Base-by-base conservation (phyloP, 2,113 vertebrate species). In the Potamarius usumacintae region DNA sequence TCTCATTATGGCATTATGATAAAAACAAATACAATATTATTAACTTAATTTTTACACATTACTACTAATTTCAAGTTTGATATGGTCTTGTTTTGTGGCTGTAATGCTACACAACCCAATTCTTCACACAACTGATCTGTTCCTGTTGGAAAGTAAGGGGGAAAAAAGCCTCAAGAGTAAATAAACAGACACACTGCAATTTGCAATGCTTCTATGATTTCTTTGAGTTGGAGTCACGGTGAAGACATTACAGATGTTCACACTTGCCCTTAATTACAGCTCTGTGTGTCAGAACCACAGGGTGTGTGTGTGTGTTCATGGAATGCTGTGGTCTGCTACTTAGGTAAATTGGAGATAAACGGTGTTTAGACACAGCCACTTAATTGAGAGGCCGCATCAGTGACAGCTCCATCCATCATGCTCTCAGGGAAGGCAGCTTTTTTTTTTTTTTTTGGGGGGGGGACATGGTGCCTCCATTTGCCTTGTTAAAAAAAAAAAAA, bases 321-420 rank as follows among this genome's bases (percentile, higher is more conserved):
- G 86, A 81, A 77, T 82, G 88, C 48, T 88, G 91, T 57, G 90
- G 90, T 92, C 84, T 88, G 89, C 88, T 91, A 87, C 91, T 78
- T 85, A 88, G 67, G 63, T 86, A 88, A 90, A 89, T 69, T 90
- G 87, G 83, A 92, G 90, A 82, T 88, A 79, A 88, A 86, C 83
- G 84, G 77, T 89, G 89, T 92, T 94, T 91, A 90, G 87, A 91
- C 89, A 89, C 62, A 92, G 87, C 1, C 87, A 90, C 88, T 93
- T 89, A 91, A 92, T 90, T 77, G 71, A 83, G 80, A 92, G 89
- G 91, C 86, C 86, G 76, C 63, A 63, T 80, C 63, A 85, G 78
- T 89, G 92, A 94, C 86, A 85, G 89, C 92, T 88, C 87, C 90
- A 94, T 94, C 91, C 81, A 94, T 94, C 93, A 94, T 88, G 14